These are phyloP conservation scores for Albula glossodonta DNA, from an alignment of 2,113 vertebrate genomes.

Conservation along the genomic window DNA sequence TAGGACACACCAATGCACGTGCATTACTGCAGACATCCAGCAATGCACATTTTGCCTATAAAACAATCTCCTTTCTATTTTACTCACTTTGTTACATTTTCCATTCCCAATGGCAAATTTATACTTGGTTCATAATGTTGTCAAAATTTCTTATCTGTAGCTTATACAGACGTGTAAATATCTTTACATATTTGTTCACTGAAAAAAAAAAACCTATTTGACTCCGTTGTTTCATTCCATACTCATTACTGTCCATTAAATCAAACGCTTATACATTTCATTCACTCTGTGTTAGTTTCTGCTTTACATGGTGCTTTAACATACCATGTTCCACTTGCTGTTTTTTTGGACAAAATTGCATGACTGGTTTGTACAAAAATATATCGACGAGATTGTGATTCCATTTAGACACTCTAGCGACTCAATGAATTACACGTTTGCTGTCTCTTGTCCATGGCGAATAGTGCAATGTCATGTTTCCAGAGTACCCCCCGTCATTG, in stretches of 20 bases:
- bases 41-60: not conserved
- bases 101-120: not conserved
- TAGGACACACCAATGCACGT: too few relatives aligned
- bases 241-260: not conserved
- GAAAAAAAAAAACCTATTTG: not conserved
- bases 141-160: too few relatives aligned
- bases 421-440: not conserved
- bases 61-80: too few relatives aligned
- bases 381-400: not conserved
- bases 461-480: constrained; percentile 26
- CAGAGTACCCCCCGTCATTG: constrained; percentile 10
- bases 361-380: not conserved
- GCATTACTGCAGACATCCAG: not conserved
- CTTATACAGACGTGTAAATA: too few relatives aligned
- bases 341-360: not conserved
- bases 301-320: not conserved
- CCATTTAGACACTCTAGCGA: not conserved
- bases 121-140: not conserved
- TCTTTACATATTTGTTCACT: not conserved
- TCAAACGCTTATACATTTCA: not conserved
- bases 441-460: not conserved
- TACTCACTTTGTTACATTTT: not conserved
- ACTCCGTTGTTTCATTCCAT: not conserved
- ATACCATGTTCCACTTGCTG: not conserved
- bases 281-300: not conserved